Conservation (phyloP, 2,888 invertebrate genomes). For the Balanococcus diminutus region DNA sequence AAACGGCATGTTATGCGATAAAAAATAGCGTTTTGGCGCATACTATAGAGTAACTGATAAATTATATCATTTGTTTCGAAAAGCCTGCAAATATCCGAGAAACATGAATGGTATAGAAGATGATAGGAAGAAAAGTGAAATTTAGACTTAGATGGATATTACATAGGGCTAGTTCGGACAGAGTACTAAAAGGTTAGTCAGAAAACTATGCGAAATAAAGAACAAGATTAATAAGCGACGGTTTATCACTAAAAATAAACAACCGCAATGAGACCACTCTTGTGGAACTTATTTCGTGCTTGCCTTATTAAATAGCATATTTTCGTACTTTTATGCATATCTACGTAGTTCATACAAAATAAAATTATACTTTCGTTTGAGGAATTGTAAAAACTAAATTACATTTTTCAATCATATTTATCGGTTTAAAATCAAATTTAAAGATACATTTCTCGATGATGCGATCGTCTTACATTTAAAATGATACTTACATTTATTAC, state of each 20-base stretch:
- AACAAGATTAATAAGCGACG: conserved; percentile 17
- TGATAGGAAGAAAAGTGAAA: conserved; percentile 13
- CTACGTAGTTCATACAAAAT: too few relatives aligned
- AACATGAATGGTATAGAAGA: conserved; percentile 13
- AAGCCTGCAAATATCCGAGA: conserved; percentile 20
- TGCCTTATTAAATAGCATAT: neutral
- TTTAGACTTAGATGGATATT: conserved; percentile 17
- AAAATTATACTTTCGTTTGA: too few relatives aligned
- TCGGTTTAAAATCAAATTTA: too few relatives aligned
- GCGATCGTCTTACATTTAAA: too few relatives aligned
- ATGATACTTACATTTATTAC: too few relatives aligned
- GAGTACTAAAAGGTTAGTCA: conserved; percentile 2
- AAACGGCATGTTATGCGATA: neutral
- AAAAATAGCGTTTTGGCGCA: conserved; percentile 17
- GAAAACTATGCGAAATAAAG: conserved; percentile 12
- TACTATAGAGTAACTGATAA: conserved; percentile 3
- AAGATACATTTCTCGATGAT: too few relatives aligned
- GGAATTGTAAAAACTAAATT: too few relatives aligned
- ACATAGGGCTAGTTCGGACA: neutral
- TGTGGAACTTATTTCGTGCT: neutral
- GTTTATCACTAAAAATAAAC: conserved; percentile 7
- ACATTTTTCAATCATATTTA: too few relatives aligned
- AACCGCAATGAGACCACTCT: neutral
- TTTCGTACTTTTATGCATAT: too few relatives aligned
- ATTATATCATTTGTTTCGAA: conserved; percentile 17